Evolutionary conservation across 1,140 invertebrate species (phyloP), one percentile per base, ranked within the genome.

Genomic region (Octopus bimaculoides): DNA sequence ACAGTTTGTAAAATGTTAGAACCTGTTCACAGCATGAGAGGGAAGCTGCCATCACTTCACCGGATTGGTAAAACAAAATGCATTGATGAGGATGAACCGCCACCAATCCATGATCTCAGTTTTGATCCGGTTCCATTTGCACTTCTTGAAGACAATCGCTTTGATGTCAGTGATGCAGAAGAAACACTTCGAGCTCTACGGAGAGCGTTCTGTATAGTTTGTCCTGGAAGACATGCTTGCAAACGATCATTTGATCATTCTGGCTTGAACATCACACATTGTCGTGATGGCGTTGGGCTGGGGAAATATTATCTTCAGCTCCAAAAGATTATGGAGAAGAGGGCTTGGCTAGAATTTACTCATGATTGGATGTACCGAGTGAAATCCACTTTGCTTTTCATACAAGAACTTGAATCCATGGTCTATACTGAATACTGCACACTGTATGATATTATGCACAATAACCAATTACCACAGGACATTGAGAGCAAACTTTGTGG

Each of bases 401-500:
- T 90, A 6, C 83, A 84, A 71, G 88, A 89, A 56, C 74, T 90
- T 52, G 85, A 89, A 77, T 78, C 82, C 55, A 52, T 89, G 41
- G 84, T 89, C 26, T 83, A 83, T 54, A 79, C 84, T 9, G 89
- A 90, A 79, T 87, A 85, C 74, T 75, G 81, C n/a, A 85, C 85
- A 52, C 86, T 85, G 26, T 85, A 89, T 79, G 82, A 81, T 9
- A 85, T 90, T 20, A 87, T 84, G 54, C 87, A 88, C 76, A 84
- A 87, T 54, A 85, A 83, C 80, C 76, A 83, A 6, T n/a, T 71
- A 71, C 77, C 81, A 53, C 85, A 86, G 56, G 78, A 85, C 9
- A 84, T 86, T 4, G 83, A 84, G 41, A 89, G 87, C 75, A 89
- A 89, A 78, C 82, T 90, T 52, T 89, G 86, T 74, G 86, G 86